Conservation (phyloP, 2,113 vertebrate species). For the Gavialis gangeticus region DNA sequence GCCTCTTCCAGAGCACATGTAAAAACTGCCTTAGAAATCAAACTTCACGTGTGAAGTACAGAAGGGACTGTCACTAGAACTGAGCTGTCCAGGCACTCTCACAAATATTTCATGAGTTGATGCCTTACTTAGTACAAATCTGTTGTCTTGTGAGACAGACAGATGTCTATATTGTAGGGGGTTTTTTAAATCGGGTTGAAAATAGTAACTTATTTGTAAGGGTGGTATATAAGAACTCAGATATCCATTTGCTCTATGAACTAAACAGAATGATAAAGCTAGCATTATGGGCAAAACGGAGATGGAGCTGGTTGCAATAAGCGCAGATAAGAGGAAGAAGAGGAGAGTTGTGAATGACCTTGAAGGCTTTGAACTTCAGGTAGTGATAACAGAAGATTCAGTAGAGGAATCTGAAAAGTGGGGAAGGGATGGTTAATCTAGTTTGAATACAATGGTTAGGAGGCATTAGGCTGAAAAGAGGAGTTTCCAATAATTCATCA, state of each 20-base stretch:
- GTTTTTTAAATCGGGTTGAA: background rate
- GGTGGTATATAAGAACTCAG: background rate
- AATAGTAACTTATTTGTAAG: background rate
- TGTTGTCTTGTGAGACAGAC: no score
- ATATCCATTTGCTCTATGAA: no score
- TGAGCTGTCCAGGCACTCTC: no score
- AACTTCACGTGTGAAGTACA: no score
- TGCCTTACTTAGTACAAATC: no score
- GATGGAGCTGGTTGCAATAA: accelerated
- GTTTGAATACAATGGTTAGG: background rate
- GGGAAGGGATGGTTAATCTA: accelerated
- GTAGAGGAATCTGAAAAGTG: background rate
- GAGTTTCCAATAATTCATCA: background rate
- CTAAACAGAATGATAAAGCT: accelerated
- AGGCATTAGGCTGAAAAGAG: background rate
- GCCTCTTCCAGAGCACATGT: no score
- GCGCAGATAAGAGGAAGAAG: background rate
- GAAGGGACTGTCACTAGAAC: no score
- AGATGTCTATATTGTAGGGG: no score
- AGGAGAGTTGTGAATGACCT: background rate
- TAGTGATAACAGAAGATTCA: background rate
- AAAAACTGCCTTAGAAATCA: no score
- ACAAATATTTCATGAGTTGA: no score
- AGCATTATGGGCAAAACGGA: accelerated
- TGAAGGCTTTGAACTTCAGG: background rate